phyloP scores from a whole-genome alignment of 1,140 invertebrate genomes.

The Vollenhovia emeryi region DNA sequence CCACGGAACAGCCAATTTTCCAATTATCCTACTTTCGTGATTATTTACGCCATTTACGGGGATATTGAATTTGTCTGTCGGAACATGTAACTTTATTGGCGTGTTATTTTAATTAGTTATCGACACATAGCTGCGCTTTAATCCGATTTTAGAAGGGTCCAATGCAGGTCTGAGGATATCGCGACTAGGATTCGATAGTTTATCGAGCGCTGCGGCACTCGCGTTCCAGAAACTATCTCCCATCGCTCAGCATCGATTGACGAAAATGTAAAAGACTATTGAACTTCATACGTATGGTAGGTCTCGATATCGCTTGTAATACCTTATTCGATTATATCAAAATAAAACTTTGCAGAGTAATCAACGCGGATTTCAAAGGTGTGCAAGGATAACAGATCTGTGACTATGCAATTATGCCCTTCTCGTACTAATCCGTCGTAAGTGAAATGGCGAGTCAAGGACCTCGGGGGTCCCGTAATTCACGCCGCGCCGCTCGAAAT shows the following conservation, averaged over 20 bases:
- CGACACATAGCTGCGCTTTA: slow-evolving; percentile 21
- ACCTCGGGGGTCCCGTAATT: not conserved
- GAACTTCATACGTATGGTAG: not conserved
- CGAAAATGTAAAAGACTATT: not conserved
- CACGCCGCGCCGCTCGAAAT: slow-evolving; percentile 20
- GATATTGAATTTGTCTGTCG: slow-evolving; percentile 20
- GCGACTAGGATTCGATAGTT: not conserved
- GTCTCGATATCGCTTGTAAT: not conserved
- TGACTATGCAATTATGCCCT: not conserved
- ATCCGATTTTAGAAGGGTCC: slow-evolving; percentile 22
- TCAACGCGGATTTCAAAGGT: not conserved
- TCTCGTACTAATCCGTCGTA: slow-evolving; percentile 1
- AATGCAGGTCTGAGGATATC: not conserved
- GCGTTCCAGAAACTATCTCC: slow-evolving; percentile 16
- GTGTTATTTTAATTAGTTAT: slow-evolving; percentile 25
- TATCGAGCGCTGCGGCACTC: not conserved
- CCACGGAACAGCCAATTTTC: slow-evolving; percentile 11
- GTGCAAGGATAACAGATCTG: not conserved
- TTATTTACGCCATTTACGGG: slow-evolving; percentile 22
- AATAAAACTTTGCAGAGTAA: not conserved
- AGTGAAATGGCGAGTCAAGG: not conserved
- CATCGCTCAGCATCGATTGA: not conserved
- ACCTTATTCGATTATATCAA: not conserved
- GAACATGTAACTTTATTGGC: not conserved
- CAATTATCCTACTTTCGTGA: not conserved